phyloP scores from a whole-genome alignment of 2,797 vertebrate genomes.

The Tenualosa ilisha region DNA sequence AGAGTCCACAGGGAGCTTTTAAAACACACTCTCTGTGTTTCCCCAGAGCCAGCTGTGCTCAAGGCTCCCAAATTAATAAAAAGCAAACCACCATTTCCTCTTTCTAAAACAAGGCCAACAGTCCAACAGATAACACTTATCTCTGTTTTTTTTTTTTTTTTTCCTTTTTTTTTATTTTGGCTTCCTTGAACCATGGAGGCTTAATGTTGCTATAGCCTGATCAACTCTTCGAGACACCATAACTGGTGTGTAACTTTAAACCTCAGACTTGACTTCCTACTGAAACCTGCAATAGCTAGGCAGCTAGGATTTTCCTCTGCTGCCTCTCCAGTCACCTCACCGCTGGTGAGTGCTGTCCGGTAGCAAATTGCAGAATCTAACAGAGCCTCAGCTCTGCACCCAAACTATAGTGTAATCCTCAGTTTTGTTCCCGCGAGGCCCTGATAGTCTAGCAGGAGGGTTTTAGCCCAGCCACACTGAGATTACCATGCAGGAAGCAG shows the following conservation, averaged over 20 bases:
- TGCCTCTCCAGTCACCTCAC: slow-evolving; percentile 34
- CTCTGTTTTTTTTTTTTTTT: background rate
- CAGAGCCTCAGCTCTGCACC: slow-evolving; percentile 62
- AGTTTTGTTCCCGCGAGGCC: slow-evolving; percentile 67
- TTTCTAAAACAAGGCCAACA: slow-evolving; percentile 26
- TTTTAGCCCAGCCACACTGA: slow-evolving; percentile 38
- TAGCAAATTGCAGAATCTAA: slow-evolving; percentile 60
- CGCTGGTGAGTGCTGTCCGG: slow-evolving; percentile 53
- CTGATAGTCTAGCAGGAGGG: slow-evolving; percentile 66
- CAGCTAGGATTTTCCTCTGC: background rate
- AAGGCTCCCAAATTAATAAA: slow-evolving; percentile 47
- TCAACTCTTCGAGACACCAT: background rate
- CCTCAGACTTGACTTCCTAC: background rate
- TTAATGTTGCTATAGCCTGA: background rate
- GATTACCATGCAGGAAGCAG: slow-evolving; percentile 56
- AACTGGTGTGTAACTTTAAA: slow-evolving; percentile 30
- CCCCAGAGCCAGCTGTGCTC: slow-evolving; percentile 56
- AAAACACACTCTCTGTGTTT: slow-evolving; percentile 23
- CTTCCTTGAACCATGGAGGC: background rate
- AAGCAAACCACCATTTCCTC: slow-evolving; percentile 30
- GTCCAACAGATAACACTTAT: slow-evolving; percentile 28
- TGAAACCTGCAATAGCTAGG: background rate
- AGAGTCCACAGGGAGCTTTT: slow-evolving; percentile 36
- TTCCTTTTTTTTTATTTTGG: background rate
- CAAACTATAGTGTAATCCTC: slow-evolving; percentile 64